A percentile compares a stretch with the other conserved stretches of the same genome.
Conservation (phyloP, 2,113 vertebrate genomes). For the Elachura formosa region DNA sequence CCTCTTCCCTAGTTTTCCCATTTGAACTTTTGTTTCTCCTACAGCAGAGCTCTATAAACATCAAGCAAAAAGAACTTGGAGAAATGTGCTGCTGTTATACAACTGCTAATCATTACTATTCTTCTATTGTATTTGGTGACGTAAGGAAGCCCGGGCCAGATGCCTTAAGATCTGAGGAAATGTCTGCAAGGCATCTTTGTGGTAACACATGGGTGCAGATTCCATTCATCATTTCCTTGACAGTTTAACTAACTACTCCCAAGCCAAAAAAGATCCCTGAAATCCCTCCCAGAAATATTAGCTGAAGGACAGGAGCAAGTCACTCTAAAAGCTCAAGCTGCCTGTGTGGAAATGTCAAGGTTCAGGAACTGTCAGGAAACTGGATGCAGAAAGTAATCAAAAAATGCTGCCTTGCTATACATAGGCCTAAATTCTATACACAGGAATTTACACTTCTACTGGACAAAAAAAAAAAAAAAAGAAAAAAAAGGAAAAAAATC, state of each 20-base stretch:
- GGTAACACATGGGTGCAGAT: conserved; percentile 39
- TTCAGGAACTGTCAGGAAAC: background rate
- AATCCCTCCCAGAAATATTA: conserved; percentile 32
- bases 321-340: background rate
- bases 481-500: background rate
- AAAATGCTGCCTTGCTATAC: background rate
- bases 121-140: conserved; percentile 49
- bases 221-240: conserved; percentile 39
- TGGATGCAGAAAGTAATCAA: background rate
- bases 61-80: conserved; percentile 4
- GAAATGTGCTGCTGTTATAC: conserved; percentile 12
- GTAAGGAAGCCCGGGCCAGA: conserved; percentile 28
- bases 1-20: conserved; percentile 26
- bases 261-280: conserved; percentile 6
- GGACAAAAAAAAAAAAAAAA: background rate
- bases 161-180: conserved; percentile 53
- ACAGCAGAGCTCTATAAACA: conserved; percentile 11
- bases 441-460: background rate
- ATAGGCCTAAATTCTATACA: background rate
- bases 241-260: conserved; percentile 43
- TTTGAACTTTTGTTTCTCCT: conserved; percentile 9
- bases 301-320: conserved; percentile 29
- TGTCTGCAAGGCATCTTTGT: conserved; percentile 54
- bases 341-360: background rate
- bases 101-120: conserved; percentile 54